phyloP scores from a whole-genome alignment of 2,113 vertebrate species.

The Haemorhous mexicanus region DNA sequence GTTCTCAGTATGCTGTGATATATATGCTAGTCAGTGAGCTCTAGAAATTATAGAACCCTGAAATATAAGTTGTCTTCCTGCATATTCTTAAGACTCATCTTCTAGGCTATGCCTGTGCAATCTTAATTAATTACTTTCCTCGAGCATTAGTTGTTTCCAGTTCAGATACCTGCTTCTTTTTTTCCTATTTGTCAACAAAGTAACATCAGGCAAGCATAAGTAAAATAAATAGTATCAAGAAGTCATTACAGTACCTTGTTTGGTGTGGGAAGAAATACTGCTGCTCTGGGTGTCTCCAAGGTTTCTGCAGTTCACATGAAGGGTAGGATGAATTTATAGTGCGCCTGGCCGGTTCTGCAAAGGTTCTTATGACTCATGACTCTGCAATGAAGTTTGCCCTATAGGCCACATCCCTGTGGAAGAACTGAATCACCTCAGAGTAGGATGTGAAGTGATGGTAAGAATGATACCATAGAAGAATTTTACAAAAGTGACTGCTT shows the following conservation, averaged over 20 bases:
- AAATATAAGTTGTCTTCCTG: background rate
- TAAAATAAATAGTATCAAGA: background rate
- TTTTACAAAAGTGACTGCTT: conserved; percentile 9
- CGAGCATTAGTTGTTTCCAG: background rate
- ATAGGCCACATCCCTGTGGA: conserved; percentile 28
- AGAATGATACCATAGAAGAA: conserved; percentile 2
- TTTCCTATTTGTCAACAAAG: background rate
- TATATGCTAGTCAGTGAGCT: background rate
- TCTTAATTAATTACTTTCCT: background rate
- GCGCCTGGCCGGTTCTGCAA: background rate
- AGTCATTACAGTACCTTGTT: conserved; percentile 45
- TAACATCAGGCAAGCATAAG: background rate
- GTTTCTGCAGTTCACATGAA: conserved; percentile 7
- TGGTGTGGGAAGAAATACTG: background rate
- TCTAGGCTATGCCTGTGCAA: background rate
- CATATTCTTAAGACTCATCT: background rate
- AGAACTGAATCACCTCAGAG: conserved; percentile 46
- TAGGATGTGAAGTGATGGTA: conserved; percentile 24
- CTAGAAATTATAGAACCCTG: background rate
- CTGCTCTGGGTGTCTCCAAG: background rate
- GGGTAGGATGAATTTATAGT: conserved; percentile 51
- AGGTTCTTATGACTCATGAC: conserved; percentile 43
- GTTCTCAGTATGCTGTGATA: background rate
- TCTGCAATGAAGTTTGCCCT: background rate
- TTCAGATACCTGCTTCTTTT: background rate